Evolutionary conservation across 2,113 vertebrate species (phyloP).

Genomic region (Donacobius atricapilla): DNA sequence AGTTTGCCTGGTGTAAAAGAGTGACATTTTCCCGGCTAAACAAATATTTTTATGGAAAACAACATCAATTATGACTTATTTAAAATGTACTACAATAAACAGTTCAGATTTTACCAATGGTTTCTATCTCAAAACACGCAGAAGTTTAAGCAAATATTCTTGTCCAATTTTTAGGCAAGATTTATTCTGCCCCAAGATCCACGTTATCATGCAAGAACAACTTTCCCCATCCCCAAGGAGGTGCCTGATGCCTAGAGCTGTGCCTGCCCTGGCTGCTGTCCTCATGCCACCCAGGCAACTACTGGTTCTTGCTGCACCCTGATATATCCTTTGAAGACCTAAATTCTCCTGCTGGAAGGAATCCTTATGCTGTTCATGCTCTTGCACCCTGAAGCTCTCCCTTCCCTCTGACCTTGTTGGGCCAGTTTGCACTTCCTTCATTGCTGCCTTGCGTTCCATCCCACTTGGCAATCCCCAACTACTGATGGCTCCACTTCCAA

Average conservation of each 20-base stretch:
- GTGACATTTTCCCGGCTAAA: background rate
- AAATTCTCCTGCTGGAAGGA: background rate
- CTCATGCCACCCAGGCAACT: background rate
- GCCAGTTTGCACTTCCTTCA: background rate
- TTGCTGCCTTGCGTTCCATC: background rate
- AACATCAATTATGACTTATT: background rate
- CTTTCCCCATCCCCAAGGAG: background rate
- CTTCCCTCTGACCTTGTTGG: background rate
- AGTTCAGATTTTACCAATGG: background rate
- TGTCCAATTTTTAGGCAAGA: background rate
- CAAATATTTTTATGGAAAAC: background rate
- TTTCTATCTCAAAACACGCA: background rate
- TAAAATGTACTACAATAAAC: background rate
- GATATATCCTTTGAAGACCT: background rate
- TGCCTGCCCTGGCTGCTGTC: background rate
- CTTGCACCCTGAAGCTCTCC: background rate
- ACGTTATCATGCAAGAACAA: background rate
- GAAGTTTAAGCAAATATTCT: background rate
- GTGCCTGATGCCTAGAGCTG: fast-evolving
- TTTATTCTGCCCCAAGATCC: background rate
- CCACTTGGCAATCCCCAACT: background rate
- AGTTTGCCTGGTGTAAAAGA: background rate
- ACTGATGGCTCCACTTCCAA: background rate
- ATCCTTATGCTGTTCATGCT: background rate
- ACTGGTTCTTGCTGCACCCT: fast-evolving